These are phyloP conservation scores for Pluvialis apricaria DNA, from an alignment of 2,113 vertebrate species.

Conservation along the genomic window DNA sequence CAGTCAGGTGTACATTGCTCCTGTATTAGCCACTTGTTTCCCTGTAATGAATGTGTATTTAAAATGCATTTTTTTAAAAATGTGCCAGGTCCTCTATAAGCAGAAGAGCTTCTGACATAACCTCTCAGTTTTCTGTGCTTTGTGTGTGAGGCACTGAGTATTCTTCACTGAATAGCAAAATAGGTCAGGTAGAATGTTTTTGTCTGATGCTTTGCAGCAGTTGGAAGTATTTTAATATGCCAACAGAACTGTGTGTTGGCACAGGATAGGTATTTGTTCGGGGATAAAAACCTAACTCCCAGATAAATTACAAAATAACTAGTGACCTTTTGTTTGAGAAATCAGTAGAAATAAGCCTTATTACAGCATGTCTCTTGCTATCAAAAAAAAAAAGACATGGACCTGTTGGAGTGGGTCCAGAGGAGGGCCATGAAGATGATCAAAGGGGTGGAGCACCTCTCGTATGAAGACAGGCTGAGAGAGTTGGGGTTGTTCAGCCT, in stretches of 20 bases:
- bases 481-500: too few species aligned
- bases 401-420: too few species aligned
- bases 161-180: constrained; percentile 43
- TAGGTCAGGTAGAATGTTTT: constrained; percentile 39
- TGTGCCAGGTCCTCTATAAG: constrained; percentile 14
- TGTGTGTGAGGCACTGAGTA: constrained; percentile 37
- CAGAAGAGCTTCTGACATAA: constrained; percentile 39
- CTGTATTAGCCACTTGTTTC: background rate
- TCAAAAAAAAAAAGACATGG: background rate
- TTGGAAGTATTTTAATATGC: constrained; percentile 41
- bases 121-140: constrained; percentile 9
- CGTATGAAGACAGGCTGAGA: too few species aligned
- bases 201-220: constrained; percentile 62
- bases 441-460: too few species aligned
- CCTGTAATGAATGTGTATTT: background rate
- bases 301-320: constrained; percentile 36
- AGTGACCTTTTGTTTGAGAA: constrained; percentile 27
- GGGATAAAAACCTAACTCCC: constrained; percentile 40
- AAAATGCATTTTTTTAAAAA: background rate
- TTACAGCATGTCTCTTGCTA: constrained; percentile 39
- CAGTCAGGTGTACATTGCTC: background rate
- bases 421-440: too few species aligned
- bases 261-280: constrained; percentile 28
- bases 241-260: constrained; percentile 18
- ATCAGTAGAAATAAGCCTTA: constrained; percentile 61